These are phyloP conservation scores for Pentalonia nigronervosa DNA, from an alignment of 1,140 invertebrate species.

Conservation along the genomic window DNA sequence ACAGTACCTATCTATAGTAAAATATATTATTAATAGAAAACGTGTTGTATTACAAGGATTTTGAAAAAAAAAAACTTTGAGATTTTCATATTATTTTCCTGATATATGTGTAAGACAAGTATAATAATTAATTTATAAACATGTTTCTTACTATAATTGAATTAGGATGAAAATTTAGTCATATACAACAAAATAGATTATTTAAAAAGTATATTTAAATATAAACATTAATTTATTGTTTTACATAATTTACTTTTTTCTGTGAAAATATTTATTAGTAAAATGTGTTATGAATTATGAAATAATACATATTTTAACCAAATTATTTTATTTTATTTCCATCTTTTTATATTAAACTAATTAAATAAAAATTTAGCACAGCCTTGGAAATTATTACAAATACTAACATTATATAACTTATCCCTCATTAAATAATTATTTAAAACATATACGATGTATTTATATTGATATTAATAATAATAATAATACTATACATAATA, in stretches of 20 bases:
- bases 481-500: no score
- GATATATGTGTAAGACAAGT: no score
- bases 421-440: not conserved
- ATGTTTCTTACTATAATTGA: no score
- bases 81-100: no score
- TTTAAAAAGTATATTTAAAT: no score
- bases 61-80: no score
- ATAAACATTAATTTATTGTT: not conserved
- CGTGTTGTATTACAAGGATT: no score
- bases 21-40: no score
- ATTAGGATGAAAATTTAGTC: not conserved
- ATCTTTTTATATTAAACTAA: not conserved
- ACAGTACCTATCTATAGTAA: no score
- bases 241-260: not conserved
- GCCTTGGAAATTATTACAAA: not conserved
- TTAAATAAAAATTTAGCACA: not conserved
- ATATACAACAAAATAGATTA: not conserved
- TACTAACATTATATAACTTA: not conserved
- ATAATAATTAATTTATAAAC: no score
- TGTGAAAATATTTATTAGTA: not conserved
- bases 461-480: no score
- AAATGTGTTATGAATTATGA: not conserved
- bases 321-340: not conserved
- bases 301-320: not conserved
- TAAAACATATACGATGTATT: not conserved